phyloP scores from a whole-genome alignment of 2,888 invertebrate genomes.

The Caenorhabditis sp. region DNA sequence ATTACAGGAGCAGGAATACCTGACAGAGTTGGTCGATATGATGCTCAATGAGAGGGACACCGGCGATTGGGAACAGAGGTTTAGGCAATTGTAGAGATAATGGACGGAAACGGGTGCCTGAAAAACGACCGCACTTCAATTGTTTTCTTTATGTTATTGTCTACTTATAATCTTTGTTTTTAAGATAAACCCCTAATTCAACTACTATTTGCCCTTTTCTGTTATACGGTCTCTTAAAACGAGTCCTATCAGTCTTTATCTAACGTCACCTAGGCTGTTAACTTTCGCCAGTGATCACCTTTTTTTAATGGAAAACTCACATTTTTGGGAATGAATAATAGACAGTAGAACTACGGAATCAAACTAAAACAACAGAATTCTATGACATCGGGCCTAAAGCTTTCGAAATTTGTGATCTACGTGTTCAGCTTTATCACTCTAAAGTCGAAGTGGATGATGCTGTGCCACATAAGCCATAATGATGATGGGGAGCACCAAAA shows the following conservation, averaged over 20 bases:
- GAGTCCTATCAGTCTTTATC: neutral
- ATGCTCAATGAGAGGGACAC: constrained; percentile 94
- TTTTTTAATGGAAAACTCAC: constrained; percentile 15
- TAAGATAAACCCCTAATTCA: too few species aligned
- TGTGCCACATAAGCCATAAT: constrained; percentile 72
- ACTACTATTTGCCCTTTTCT: neutral
- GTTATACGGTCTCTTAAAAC: too few species aligned
- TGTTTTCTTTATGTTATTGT: too few species aligned
- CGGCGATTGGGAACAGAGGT: constrained; percentile 96
- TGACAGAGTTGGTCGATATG: constrained; percentile 91
- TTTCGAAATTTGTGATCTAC: neutral
- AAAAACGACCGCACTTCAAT: constrained; percentile 72
- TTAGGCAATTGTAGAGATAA: constrained; percentile 97
- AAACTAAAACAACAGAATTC: constrained; percentile 13
- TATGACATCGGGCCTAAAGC: constrained; percentile 19
- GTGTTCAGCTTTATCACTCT: neutral
- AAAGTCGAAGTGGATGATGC: constrained; percentile 63
- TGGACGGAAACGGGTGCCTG: constrained; percentile 96
- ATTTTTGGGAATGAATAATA: constrained; percentile 22
- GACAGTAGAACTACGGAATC: too few species aligned
- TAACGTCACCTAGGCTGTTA: too few species aligned
- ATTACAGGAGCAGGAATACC: constrained; percentile 61
- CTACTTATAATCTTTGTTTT: too few species aligned
- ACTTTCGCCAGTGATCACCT: too few species aligned
- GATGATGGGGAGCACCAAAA: constrained; percentile 74